Base-by-base conservation (phyloP, 2,888 invertebrate species). In the Apamea crenata region DNA sequence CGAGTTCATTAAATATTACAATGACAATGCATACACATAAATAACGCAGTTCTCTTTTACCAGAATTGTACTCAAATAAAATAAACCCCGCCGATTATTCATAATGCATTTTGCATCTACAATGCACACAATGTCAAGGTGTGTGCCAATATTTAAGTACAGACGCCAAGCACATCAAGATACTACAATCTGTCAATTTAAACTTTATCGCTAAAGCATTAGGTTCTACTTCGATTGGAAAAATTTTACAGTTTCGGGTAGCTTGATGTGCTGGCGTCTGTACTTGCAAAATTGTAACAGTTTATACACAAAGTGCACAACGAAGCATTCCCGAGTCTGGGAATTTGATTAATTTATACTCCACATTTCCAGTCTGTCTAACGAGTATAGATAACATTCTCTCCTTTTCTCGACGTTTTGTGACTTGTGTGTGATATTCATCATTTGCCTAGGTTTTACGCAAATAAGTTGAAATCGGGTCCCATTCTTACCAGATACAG, bases 251-350 rank as follows among this genome's bases (percentile, higher is more conserved):
- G 40, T 40, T 40, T 40, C 40, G 40, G 40, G 40, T 40, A 40
- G 40, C 40, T 40, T 44, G 14, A 14, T 44, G 44, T 44, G 44
- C 44, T 44, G 44, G 12, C 12, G 44, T 44, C 44, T 47, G 47
- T 65, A 56, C 63, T 74, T 80, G 50, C n/a, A 18, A 75, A 79
- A 71, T 40, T 72, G 36, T 47, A 68, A 50, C 68, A 32, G 47
- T 72, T 56, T 16, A 21, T 32, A n/a, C 16, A 56, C 14, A 78
- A 59, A 68, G 61, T 32, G 71, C 7, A n/a, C 32, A 83, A 59
- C 73, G 70, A 65, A 69, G 36, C 32, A 68, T 63, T 77, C 83
- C 71, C 61, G 61, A 71, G 83, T 71, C 83, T 77, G 61, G 53
- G 47, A 63, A 72, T 63, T 61, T 36, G 56, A 69, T 70, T 65